phyloP scores from a whole-genome alignment of 2,888 invertebrate genomes.

The Heliconius ismenius region DNA sequence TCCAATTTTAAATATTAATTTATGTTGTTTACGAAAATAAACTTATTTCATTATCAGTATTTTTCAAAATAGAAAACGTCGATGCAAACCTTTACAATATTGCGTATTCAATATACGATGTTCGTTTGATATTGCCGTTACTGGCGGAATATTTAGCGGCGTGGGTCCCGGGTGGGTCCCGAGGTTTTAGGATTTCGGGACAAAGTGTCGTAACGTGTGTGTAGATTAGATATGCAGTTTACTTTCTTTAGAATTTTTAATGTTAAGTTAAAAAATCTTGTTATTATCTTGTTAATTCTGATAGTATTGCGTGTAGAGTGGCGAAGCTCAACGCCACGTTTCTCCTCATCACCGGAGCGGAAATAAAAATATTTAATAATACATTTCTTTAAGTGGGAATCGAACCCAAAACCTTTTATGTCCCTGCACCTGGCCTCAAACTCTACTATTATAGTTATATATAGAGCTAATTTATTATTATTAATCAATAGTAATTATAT shows the following conservation, averaged over 20 bases:
- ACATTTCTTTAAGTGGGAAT: too few species aligned
- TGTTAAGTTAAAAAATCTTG: too few species aligned
- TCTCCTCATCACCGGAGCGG: too few species aligned
- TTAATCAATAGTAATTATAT: neutral
- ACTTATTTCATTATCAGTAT: neutral
- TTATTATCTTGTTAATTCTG: neutral
- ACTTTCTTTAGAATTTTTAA: too few species aligned
- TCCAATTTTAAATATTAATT: too few species aligned
- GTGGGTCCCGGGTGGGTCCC: neutral
- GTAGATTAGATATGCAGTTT: neutral
- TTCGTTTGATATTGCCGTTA: slow-evolving; percentile 12
- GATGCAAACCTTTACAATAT: slow-evolving; percentile 5
- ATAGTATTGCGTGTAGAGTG: neutral
- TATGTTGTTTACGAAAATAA: neutral
- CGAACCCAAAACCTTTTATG: too few species aligned
- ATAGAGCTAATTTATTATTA: neutral
- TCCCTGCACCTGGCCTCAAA: too few species aligned
- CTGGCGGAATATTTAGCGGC: slow-evolving; percentile 20
- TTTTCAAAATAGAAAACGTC: neutral
- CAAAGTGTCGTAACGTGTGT: slow-evolving; percentile 18
- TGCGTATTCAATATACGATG: neutral
- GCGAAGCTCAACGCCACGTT: too few species aligned
- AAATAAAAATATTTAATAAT: too few species aligned
- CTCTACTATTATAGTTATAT: neutral
- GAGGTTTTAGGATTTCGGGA: slow-evolving; percentile 5